Evolutionary conservation across 2,113 vertebrate species (phyloP), one percentile per base, ranked within the genome.

Genomic region (Entelurus aequoreus): DNA sequence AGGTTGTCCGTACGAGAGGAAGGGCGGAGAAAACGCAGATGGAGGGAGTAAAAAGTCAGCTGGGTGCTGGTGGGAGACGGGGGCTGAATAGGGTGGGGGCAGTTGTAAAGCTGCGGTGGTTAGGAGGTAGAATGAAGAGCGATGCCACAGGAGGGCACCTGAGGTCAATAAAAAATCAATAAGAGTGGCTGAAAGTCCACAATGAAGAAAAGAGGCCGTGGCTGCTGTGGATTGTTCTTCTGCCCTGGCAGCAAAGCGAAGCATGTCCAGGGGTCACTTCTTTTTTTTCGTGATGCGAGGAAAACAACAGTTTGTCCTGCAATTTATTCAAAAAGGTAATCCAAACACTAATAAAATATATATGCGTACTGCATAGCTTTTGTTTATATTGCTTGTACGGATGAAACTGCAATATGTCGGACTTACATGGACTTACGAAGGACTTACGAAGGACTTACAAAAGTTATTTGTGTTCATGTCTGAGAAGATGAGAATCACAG

Each of bases 151-250:
- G 90, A 93, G 92, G 92, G 95, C 93, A 92, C 89, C 91, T 92
- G 87, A 90, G 93, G 94, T 97, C 94, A 95, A 97, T 95, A 94
- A 94, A 89, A 91, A 96, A 97, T 97, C 94, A 87, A 97, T 95
- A 94, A 78, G 84, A 78, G 92, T 92, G 93, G 94, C 90, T 94
- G 93, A 94, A 93, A 93, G 91, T 90, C 91, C 87, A 93, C 87
- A 64, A 62, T 71, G 88, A 92, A 93, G 92, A 93, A 92, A 90
- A 94, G 95, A 93, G 92, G 90, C 90, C 90, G 89, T 89, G 90
- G 87, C 80, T 80, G 71, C 88, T 74, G 85, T 75, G 76, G 79
- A 88, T 90, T 92, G 93, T 92, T 91, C 55, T 61, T 78, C 66
- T 75, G 81, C 66, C 68, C 63, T 16, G 28, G 59, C 59, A 90